Evolutionary conservation across 2,113 vertebrate species (phyloP).

Genomic region (Miniopterus natalensis): DNA sequence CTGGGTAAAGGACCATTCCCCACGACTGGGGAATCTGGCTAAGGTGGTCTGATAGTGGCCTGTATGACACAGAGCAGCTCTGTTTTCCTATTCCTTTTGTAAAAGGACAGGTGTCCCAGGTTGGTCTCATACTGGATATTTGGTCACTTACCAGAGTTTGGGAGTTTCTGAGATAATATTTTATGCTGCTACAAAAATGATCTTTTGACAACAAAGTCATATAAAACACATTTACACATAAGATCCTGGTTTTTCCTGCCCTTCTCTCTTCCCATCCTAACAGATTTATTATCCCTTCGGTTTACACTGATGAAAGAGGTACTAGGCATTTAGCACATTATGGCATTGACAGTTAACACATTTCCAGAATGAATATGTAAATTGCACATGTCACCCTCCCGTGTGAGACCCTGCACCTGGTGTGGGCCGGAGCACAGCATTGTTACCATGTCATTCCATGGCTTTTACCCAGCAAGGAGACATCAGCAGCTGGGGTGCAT

Average conservation of each 20-base stretch:
- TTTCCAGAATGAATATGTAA: conserved; percentile 21
- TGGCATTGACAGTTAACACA: not conserved
- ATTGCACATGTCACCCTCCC: fast-evolving
- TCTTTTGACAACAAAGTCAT: not conserved
- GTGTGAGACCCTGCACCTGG: not conserved
- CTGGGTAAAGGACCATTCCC: not conserved
- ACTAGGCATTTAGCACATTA: not conserved
- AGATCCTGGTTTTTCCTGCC: not conserved
- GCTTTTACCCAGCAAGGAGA: conserved; percentile 14
- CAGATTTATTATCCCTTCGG: not conserved
- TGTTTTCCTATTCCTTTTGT: not conserved
- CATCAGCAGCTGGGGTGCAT: not conserved
- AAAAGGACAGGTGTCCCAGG: not conserved
- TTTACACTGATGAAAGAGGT: not conserved
- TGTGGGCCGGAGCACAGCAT: not conserved
- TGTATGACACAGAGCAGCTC: not conserved
- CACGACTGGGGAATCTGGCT: not conserved
- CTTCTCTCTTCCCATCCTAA: not conserved
- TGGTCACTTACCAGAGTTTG: not conserved
- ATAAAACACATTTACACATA: not conserved
- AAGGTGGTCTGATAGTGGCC: not conserved
- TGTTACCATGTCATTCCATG: not conserved
- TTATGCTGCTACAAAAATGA: not conserved
- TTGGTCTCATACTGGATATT: not conserved
- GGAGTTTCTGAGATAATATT: not conserved